A percentile compares a stretch with the other conserved stretches of the same genome.
These are phyloP conservation scores for Acropora yongei DNA, from an alignment of 64 coral and sea anemone species.

Conservation along the genomic window DNA sequence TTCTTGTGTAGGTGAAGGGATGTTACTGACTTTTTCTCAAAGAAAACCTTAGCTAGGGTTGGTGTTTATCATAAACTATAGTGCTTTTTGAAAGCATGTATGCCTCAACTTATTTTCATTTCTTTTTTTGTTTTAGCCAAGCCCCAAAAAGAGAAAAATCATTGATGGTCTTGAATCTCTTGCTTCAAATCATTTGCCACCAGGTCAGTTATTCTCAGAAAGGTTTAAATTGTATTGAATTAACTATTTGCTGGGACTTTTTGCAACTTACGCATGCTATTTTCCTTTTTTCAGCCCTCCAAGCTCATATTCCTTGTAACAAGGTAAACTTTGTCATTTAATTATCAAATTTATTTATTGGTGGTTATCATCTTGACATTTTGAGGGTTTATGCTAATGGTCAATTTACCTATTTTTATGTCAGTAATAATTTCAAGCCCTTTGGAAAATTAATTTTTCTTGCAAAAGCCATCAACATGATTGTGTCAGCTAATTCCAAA, in stretches of 20 bases:
- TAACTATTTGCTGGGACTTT: neutral
- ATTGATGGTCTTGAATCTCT: slow-evolving; percentile 27
- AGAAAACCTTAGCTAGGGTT: too few species aligned
- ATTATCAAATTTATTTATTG: neutral
- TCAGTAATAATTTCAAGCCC: too few species aligned
- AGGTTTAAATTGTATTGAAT: neutral
- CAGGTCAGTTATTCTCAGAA: slow-evolving; percentile 38
- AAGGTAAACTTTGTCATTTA: slow-evolving; percentile 24
- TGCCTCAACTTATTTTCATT: neutral
- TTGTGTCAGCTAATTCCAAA: neutral
- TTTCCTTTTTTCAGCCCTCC: slow-evolving; percentile 25
- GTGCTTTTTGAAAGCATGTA: too few species aligned
- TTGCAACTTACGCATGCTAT: neutral
- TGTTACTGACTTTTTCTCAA: too few species aligned
- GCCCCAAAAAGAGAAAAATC: slow-evolving; percentile 73
- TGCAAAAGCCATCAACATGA: neutral
- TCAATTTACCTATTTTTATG: too few species aligned
- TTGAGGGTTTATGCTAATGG: too few species aligned
- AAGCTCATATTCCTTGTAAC: slow-evolving; percentile 65
- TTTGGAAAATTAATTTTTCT: neutral
- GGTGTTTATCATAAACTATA: too few species aligned
- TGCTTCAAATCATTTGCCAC: slow-evolving; percentile 30
- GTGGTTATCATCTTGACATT: too few species aligned
- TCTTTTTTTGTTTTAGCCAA: slow-evolving; percentile 37
- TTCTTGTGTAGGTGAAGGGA: neutral